Base-by-base conservation (phyloP, 2,797 vertebrate genomes). In the Pseudomugil gertrudae region DNA sequence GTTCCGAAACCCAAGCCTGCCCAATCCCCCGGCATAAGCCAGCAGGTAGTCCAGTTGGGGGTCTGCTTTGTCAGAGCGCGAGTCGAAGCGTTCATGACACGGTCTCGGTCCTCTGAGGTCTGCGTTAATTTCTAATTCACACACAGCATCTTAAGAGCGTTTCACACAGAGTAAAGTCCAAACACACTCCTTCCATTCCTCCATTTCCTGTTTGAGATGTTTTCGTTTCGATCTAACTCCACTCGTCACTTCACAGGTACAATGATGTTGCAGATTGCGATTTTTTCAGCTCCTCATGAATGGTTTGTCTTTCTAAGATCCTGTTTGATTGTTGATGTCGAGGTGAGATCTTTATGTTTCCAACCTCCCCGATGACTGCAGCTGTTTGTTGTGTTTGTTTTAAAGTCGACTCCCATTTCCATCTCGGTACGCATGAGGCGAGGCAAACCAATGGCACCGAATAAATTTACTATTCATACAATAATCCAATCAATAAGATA, bases 401-500 rank as follows among this genome's bases (percentile, higher is more conserved):
- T 61, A 3, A 32, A 57, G 65, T 76, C 40, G 6, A n/a, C 51
- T 19, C 43, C 45, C 30, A 7, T 47, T 69, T 67, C 35, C 63
- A 30, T 60, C 23, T 27, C 32, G 0, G 55, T 5, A 4, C 0
- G 1, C 52, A 57, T 23, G 14, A 52, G 48, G 32, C 0, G 11
- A 62, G 48, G 21, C 50, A 10, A 61, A 72, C 4, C 32, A 32
- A 30, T 8, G 24, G 43, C 3, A 57, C 33, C 29, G 33, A 70
- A 69, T 72, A 24, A 55, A 64, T 62, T 60, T 26, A 61, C 77
- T 63, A 66, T 65, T 72, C 50, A 10, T 1, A 50, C 19, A n/a
- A 61, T 83, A 84, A 86, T 84, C 58, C 64, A 68, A 84, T 84
- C 72, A 79, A 60, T 66, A 57, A 75, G 57, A 30, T 54, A 33